Percentiles rank a stretch among this genome's conserved stretches.
These are phyloP conservation scores for Heliconius melpomene DNA, from an alignment of 1,140 invertebrate genomes.

Conservation along the genomic window DNA sequence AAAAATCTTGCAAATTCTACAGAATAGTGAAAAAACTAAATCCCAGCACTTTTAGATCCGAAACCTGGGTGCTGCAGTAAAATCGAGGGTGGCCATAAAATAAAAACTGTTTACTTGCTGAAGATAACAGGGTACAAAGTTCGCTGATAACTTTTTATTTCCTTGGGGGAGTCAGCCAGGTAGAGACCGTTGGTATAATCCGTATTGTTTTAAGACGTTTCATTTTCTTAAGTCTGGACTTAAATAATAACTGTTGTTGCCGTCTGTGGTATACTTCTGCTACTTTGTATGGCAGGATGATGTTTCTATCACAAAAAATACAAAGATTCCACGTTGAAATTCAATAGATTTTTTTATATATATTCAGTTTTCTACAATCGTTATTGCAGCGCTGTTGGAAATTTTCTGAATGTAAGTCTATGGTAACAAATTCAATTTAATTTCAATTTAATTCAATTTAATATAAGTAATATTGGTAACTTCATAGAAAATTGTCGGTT, in stretches of 20 bases:
- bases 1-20: slow-evolving; percentile 40
- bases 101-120: slow-evolving; percentile 75
- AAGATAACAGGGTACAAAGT: slow-evolving; percentile 72
- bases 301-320: not conserved
- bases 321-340: not conserved
- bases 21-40: slow-evolving; percentile 44
- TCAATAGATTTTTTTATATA: not conserved
- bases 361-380: no score
- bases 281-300: not conserved
- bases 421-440: no score
- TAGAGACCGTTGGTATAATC: slow-evolving; percentile 32
- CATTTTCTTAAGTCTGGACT: slow-evolving; percentile 29
- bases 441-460: no score
- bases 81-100: slow-evolving; percentile 68
- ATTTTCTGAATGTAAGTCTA: no score
- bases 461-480: no score
- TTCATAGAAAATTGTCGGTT: no score
- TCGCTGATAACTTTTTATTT: slow-evolving; percentile 77
- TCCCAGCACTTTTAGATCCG: slow-evolving; percentile 45
- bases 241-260: slow-evolving; percentile 25
- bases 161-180: slow-evolving; percentile 43
- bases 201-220: slow-evolving; percentile 37
- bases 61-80: slow-evolving; percentile 48
- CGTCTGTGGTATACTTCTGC: slow-evolving; percentile 6
- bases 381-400: no score